A percentile compares a stretch with the other conserved stretches of the same genome.
phyloP scores from a whole-genome alignment of 2,888 invertebrate species.

The Torymus texanus region DNA sequence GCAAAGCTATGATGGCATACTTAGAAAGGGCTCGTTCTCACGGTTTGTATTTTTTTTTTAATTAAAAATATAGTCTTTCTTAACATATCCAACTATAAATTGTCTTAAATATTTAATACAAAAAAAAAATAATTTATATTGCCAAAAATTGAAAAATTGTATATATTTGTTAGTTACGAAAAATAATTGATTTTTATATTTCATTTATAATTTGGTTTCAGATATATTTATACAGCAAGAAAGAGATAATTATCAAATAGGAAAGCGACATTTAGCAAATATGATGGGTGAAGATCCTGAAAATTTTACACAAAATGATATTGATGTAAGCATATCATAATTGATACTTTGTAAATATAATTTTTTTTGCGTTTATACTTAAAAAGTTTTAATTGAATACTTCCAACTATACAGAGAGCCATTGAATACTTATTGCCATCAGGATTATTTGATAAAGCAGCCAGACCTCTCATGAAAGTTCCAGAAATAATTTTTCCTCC shows the following conservation, averaged over 20 bases:
- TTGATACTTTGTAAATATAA: too few relatives aligned
- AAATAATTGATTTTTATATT: too few relatives aligned
- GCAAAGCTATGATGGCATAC: slow-evolving; percentile 93
- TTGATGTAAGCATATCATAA: slow-evolving; percentile 79
- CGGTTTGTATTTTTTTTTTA: slow-evolving; percentile 72
- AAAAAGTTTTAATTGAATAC: neutral
- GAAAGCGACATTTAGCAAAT: slow-evolving; percentile 96
- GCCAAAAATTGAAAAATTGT: too few relatives aligned
- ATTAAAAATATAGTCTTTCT: slow-evolving; percentile 18
- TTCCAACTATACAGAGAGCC: slow-evolving; percentile 55
- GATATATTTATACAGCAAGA: slow-evolving; percentile 89
- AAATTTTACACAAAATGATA: slow-evolving; percentile 89
- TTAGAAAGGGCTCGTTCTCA: slow-evolving; percentile 88
- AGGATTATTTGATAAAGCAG: slow-evolving; percentile 88
- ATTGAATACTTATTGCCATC: slow-evolving; percentile 97
- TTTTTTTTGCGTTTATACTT: slow-evolving; percentile 25
- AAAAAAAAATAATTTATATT: too few relatives aligned
- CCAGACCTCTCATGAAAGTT: slow-evolving; percentile 92
- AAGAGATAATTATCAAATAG: slow-evolving; percentile 89
- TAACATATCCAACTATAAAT: neutral
- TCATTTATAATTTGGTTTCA: slow-evolving; percentile 63
- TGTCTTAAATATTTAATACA: too few relatives aligned
- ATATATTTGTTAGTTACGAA: too few relatives aligned
- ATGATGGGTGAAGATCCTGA: slow-evolving; percentile 98
- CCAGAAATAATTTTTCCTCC: slow-evolving; percentile 91